Evolutionary conservation across 2,797 vertebrate species (phyloP), one percentile per base, ranked within the genome.

Genomic region (Rhincodon typus): DNA sequence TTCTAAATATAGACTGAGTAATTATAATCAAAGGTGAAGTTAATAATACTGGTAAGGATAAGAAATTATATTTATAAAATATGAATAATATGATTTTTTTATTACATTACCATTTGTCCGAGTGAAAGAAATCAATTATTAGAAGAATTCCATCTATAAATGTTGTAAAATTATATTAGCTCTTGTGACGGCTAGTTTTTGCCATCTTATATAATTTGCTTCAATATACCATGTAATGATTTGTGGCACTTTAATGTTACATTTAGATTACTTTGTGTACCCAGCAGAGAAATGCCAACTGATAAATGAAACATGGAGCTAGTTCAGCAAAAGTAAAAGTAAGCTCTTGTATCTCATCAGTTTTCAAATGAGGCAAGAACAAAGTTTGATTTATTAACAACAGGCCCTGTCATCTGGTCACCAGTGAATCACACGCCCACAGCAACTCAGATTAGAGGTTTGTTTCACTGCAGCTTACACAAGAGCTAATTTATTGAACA

Each of bases 341-440:
- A 72, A 77, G 42, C 46, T 84, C 87, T 30, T 93, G 46, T 15
- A 95, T 95, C 95, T 77, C 69, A 77, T 95, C 94, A 95, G 70
- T n/a, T 93, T 94, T 69, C 67, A 94, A 96, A 96, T 72, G 95
- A 62, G 88, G 72, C 53, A 93, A 62, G 95, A 82, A 96, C 79
- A 77, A n/a, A 87, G 30, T 69, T 70, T 95, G 95, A 96, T 96
- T 95, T 96, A 96, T 96, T 84, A 91, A 82, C 86, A 94, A 82
- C 70, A 88, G 79, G 79, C 87, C 46, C 66, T 72, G 96, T 50
- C 66, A 69, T 69, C 66, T 69, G 90, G 62, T 42, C 62, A 66
- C 53, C 57, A 91, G 42, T 96, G 95, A 96, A 67, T 96, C 94
- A 96, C 42, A 94, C 96, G 70, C 74, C 96, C 74, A 46, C 42